Percentiles rank a stretch among this genome's conserved stretches.
phyloP scores from a whole-genome alignment of 2,113 vertebrate species.

The Halichoeres trimaculatus region DNA sequence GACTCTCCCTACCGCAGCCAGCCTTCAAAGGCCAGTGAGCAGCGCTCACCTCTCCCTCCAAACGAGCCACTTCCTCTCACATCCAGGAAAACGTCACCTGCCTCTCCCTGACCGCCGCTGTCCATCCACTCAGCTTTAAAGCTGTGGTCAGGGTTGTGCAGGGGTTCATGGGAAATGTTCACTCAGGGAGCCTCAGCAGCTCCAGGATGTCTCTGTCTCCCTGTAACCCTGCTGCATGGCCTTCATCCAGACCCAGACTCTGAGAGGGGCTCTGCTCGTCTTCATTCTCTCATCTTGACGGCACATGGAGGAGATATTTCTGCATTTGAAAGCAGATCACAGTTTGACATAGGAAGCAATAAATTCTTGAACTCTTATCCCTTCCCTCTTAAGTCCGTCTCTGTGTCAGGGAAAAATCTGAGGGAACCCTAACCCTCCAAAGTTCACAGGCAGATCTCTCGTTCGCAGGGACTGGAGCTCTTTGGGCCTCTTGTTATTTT shows the following conservation, averaged over 20 bases:
- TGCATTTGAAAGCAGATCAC: slow-evolving; percentile 55
- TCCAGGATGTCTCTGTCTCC: slow-evolving; percentile 23
- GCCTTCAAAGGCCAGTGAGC: slow-evolving; percentile 67
- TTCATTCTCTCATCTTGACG: slow-evolving; percentile 68
- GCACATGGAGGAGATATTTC: slow-evolving; percentile 66
- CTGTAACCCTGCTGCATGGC: slow-evolving; percentile 9
- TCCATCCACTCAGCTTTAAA: slow-evolving; percentile 36
- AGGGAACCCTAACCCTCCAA: not conserved
- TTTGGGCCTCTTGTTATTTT: not conserved
- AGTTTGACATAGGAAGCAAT: slow-evolving; percentile 44
- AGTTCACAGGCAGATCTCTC: not conserved
- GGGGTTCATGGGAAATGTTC: slow-evolving; percentile 60
- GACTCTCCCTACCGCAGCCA: slow-evolving; percentile 74
- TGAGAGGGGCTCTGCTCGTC: slow-evolving; percentile 14
- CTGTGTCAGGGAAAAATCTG: slow-evolving; percentile 44
- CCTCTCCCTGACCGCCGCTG: slow-evolving; percentile 21
- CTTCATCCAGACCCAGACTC: slow-evolving; percentile 20
- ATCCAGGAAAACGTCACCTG: slow-evolving; percentile 59
- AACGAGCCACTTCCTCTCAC: slow-evolving; percentile 63
- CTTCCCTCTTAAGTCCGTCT: slow-evolving; percentile 28
- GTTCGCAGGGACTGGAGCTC: not conserved
- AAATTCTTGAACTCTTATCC: slow-evolving; percentile 45
- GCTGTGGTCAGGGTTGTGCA: slow-evolving; percentile 44
- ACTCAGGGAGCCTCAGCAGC: slow-evolving; percentile 33
- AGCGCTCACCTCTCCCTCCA: slow-evolving; percentile 60